phyloP scores from a whole-genome alignment of 2,113 vertebrate species.

The Pholis gunnellus region DNA sequence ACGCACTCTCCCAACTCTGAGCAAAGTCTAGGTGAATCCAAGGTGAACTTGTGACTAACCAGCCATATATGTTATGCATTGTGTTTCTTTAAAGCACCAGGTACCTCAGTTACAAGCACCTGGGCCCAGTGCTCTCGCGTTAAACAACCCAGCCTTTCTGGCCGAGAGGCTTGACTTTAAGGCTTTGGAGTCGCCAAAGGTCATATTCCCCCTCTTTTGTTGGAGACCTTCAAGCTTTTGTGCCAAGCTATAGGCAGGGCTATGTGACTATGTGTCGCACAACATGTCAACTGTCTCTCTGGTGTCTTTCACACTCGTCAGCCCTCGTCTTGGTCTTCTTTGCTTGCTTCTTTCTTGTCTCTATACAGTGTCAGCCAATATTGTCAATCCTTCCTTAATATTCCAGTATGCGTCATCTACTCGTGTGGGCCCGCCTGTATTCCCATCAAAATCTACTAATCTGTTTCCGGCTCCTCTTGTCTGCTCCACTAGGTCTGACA shows the following conservation, averaged over 20 bases:
- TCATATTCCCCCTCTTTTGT: not conserved
- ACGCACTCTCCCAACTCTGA: not conserved
- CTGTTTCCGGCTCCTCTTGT: conserved; percentile 49
- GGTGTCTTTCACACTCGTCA: not conserved
- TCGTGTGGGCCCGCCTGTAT: conserved; percentile 37
- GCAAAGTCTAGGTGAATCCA: not conserved
- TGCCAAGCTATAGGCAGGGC: not conserved
- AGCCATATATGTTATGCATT: not conserved
- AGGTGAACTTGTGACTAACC: not conserved
- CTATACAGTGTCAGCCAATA: not conserved
- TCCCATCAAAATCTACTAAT: conserved; percentile 60
- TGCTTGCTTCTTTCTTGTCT: conserved; percentile 4
- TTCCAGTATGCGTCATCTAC: conserved; percentile 34
- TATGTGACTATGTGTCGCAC: not conserved
- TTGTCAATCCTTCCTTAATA: conserved; percentile 24
- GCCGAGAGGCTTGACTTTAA: too few relatives aligned
- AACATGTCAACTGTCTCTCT: not conserved
- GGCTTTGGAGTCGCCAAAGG: not conserved
- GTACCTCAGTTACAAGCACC: too few relatives aligned
- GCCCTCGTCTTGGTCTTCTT: not conserved
- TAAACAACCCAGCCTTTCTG: too few relatives aligned
- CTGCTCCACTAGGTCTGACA: conserved; percentile 48
- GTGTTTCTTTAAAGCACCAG: not conserved
- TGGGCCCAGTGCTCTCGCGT: too few relatives aligned
- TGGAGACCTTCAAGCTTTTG: not conserved